Percentiles rank a stretch among this genome's conserved stretches.
phyloP scores from a whole-genome alignment of 1,140 invertebrate species.

The Maniola jurtina region DNA sequence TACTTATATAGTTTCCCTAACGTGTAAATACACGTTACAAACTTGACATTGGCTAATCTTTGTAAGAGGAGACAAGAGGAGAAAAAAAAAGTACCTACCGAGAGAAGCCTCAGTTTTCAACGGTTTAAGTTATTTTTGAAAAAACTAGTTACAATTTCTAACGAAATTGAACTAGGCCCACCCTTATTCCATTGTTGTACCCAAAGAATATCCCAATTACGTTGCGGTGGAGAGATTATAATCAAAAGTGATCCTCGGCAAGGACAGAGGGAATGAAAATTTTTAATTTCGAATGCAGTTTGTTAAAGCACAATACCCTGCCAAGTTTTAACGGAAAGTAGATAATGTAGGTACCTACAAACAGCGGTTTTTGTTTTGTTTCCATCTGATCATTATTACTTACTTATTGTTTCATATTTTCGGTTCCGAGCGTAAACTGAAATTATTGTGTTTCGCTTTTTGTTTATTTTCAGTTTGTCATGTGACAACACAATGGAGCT shows the following conservation, averaged over 20 bases:
- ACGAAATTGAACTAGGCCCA: too few species aligned
- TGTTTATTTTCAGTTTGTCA: slow-evolving; percentile 1
- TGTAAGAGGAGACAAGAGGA: too few species aligned
- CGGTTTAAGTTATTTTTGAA: too few species aligned
- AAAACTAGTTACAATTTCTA: too few species aligned
- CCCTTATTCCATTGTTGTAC: slow-evolving; percentile 46
- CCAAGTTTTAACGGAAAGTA: slow-evolving; percentile 59
- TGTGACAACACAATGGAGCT: not conserved
- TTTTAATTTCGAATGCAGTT: slow-evolving; percentile 78
- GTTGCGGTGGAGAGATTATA: slow-evolving; percentile 71
- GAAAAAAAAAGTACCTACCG: too few species aligned
- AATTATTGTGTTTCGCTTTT: slow-evolving; percentile 21
- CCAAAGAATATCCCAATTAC: slow-evolving; percentile 74
- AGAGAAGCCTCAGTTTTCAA: too few species aligned
- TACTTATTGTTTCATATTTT: slow-evolving; percentile 22
- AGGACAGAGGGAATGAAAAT: slow-evolving; percentile 66
- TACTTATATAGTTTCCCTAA: too few species aligned
- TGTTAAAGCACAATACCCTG: slow-evolving; percentile 69
- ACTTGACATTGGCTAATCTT: too few species aligned
- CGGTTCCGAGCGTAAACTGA: slow-evolving; percentile 24
- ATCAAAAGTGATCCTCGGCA: slow-evolving; percentile 73
- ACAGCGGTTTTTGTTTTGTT: slow-evolving; percentile 56
- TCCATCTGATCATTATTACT: slow-evolving; percentile 43
- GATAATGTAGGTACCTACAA: slow-evolving; percentile 56
- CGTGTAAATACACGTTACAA: too few species aligned